phyloP scores from a whole-genome alignment of 2,797 vertebrate species.

The Epinephelus coioides region DNA sequence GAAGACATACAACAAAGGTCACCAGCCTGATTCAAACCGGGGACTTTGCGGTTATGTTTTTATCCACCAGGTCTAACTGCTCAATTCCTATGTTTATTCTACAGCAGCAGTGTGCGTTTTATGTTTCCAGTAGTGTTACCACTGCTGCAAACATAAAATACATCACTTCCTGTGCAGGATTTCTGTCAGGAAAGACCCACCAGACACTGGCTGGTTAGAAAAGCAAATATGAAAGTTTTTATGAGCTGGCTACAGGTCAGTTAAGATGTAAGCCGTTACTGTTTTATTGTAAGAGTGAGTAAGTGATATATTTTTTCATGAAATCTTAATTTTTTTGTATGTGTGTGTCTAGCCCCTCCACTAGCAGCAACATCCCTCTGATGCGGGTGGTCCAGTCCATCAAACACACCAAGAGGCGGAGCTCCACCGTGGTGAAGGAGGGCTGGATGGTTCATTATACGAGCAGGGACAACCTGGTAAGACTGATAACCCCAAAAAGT shows the following conservation, averaged over 20 bases:
- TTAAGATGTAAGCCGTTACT: background rate
- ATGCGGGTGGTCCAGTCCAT: slow-evolving; percentile 92
- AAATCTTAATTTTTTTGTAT: slow-evolving; percentile 31
- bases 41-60: slow-evolving; percentile 32
- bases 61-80: slow-evolving; percentile 32
- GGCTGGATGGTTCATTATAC: slow-evolving; percentile 93
- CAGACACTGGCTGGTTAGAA: slow-evolving; percentile 23
- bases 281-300: background rate
- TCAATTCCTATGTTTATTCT: slow-evolving; percentile 39
- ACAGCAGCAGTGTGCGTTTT: slow-evolving; percentile 29
- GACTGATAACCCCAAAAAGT: slow-evolving; percentile 66
- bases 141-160: slow-evolving; percentile 34
- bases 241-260: slow-evolving; percentile 1
- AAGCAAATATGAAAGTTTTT: slow-evolving; percentile 29
- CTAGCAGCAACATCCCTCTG: slow-evolving; percentile 91
- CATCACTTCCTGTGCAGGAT: slow-evolving; percentile 34
- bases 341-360: slow-evolving; percentile 83
- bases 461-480: slow-evolving; percentile 90
- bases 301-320: background rate
- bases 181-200: slow-evolving; percentile 35
- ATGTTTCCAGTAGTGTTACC: slow-evolving; percentile 29
- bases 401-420: slow-evolving; percentile 90
- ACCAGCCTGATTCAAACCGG: background rate
- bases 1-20: slow-evolving; percentile 21
- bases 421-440: slow-evolving; percentile 89